Evolutionary conservation across 2,888 invertebrate species (phyloP).

Genomic region (Lycia hirtaria): DNA sequence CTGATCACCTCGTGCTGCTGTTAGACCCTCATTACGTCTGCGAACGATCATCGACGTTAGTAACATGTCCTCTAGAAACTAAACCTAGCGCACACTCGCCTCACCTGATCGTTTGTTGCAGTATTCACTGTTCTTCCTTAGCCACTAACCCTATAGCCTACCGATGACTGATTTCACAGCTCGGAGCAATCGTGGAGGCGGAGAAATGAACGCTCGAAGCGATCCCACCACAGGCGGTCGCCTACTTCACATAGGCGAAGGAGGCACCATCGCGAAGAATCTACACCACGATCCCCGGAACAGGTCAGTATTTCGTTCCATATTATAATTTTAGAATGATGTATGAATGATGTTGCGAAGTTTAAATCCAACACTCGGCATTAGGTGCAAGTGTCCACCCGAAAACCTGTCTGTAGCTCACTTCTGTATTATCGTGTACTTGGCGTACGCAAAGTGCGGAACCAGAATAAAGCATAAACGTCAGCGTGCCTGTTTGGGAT

Average conservation of each 20-base stretch:
- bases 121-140: constrained; percentile 54
- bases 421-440: constrained; percentile 52
- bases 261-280: constrained; percentile 85
- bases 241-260: constrained; percentile 91
- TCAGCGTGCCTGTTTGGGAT: constrained; percentile 77
- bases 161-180: constrained; percentile 88
- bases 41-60: constrained; percentile 75
- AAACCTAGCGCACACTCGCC: constrained; percentile 62
- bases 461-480: constrained; percentile 78
- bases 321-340: constrained; percentile 33
- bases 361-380: constrained; percentile 64
- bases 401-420: constrained; percentile 64
- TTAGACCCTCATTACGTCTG: constrained; percentile 66
- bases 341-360: constrained; percentile 45
- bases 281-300: constrained; percentile 78
- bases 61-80: constrained; percentile 43
- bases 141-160: constrained; percentile 82
- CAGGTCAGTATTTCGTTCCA: constrained; percentile 70
- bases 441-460: constrained; percentile 73
- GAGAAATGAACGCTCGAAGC: constrained; percentile 93
- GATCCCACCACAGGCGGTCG: constrained; percentile 93
- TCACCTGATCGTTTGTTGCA: constrained; percentile 67
- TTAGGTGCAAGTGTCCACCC: constrained; percentile 73
- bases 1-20: constrained; percentile 67
- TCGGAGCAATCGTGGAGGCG: constrained; percentile 92